Percentiles rank a stretch among this genome's conserved stretches.
phyloP scores from a whole-genome alignment of 2,797 vertebrate genomes.

The Sandelia bainsii region DNA sequence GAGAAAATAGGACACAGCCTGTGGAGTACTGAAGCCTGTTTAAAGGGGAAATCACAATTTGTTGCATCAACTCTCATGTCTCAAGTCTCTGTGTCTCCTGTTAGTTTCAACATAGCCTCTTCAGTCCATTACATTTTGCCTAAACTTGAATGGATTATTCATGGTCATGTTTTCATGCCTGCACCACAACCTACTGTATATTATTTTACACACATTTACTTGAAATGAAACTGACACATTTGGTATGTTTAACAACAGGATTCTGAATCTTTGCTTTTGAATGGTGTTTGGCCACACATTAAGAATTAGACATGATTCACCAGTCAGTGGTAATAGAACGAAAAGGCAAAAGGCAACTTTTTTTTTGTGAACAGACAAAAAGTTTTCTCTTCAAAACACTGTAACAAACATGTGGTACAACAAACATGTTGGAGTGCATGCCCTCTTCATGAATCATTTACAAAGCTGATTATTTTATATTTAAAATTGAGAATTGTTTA shows the following conservation, averaged over 20 bases:
- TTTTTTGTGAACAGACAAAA: slow-evolving; percentile 11
- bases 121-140: neutral
- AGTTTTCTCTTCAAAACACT: slow-evolving; percentile 13
- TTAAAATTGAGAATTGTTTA: neutral
- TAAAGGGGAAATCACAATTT: slow-evolving; percentile 40
- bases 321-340: slow-evolving; percentile 11
- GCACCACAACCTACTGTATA: neutral
- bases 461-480: neutral
- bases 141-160: slow-evolving; percentile 7
- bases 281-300: slow-evolving; percentile 4
- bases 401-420: neutral
- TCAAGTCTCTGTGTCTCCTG: slow-evolving; percentile 5
- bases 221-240: neutral
- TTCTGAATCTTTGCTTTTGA: neutral
- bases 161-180: neutral
- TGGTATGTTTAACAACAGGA: neutral
- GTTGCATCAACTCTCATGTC: slow-evolving; percentile 9
- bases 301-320: slow-evolving; percentile 26
- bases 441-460: neutral
- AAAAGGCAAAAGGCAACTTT: slow-evolving; percentile 20
- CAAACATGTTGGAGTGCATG: neutral
- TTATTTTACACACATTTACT: too few relatives aligned
- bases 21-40: slow-evolving; percentile 38
- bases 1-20: slow-evolving; percentile 44
- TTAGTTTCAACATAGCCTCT: slow-evolving; percentile 4